Evolutionary conservation across 2,797 vertebrate species (phyloP), one percentile per base, ranked within the genome.

Genomic region (Ctenosaura bakeri): DNA sequence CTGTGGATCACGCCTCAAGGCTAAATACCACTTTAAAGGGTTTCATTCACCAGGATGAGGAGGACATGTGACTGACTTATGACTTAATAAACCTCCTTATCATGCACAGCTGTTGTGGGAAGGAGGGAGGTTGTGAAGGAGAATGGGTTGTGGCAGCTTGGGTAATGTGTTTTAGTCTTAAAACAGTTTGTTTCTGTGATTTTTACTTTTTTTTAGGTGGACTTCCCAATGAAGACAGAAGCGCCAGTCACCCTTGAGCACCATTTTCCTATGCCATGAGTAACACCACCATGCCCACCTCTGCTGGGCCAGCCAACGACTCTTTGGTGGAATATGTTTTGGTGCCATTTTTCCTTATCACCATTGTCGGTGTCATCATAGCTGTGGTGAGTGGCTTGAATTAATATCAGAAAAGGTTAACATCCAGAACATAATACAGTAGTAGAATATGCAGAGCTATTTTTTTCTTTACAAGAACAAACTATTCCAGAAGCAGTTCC

Each of bases 311-410:
- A 18, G 94, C 96, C 94, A 98, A 98, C 1, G 98, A 98, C 92
- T 97, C 95, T 86, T 96, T 98, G 88, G 98, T 98, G 96, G 96
- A 98, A 95, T 99, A 98, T 76, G 97, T 99, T 86, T 95, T 99
- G 94, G 98, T 99, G 18, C 98, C 98, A 7, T 98, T 99, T 95
- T 95, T 99, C 96, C 97, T 99, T 94, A 96, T 99, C 97, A 99
- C 98, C 71, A 88, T 98, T 66, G 91, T 98, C 6, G 99, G 98
- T 18, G 97, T 98, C 88, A 94, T 97, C 92, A 97, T 97, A 92
- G 98, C 98, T 64, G 98, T 98, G 98, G 99, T 99, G 96, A 98
- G 99, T 93, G 93, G 64, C 35, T 79, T 74, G 9, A 0, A 2
- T 71, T 46, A 46, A 6, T 0, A 1, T 0, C n/a, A 18, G 86